Conservation (phyloP, 2,113 vertebrate genomes). For the Chloebia gouldiae region DNA sequence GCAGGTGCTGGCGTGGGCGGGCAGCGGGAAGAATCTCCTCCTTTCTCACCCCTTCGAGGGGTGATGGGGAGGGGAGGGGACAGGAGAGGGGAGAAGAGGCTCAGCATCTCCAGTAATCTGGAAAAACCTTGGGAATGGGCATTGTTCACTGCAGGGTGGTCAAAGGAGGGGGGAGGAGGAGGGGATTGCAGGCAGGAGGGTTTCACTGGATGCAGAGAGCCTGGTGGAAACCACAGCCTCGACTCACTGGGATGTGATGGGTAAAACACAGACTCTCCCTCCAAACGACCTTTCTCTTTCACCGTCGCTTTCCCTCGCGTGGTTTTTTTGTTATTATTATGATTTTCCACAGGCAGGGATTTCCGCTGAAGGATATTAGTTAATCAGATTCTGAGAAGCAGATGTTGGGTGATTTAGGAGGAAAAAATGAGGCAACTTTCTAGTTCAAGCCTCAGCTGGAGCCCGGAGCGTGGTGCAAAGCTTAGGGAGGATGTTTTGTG, state of each 20-base stretch:
- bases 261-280: neutral
- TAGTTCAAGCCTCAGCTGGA: neutral
- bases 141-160: fast-evolving
- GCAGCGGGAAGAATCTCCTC: neutral
- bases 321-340: neutral
- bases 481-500: neutral
- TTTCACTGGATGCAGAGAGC: neutral
- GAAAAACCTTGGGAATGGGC: fast-evolving
- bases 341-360: slow-evolving; percentile 39
- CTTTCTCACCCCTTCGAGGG: neutral
- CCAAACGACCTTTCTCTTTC: slow-evolving; percentile 46
- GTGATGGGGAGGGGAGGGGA: neutral
- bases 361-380: slow-evolving; percentile 64
- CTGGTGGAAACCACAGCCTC: neutral
- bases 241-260: neutral
- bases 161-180: neutral
- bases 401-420: slow-evolving; percentile 68
- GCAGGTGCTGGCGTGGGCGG: neutral
- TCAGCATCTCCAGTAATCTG: neutral
- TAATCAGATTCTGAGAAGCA: slow-evolving; percentile 71
- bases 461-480: fast-evolving
- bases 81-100: neutral
- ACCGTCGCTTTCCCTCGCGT: neutral
- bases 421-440: slow-evolving; percentile 16
- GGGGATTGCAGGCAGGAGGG: fast-evolving